These are phyloP conservation scores for Dysidea cf. avara DNA, from an alignment of 37 sponge, comb jelly and placozoan species.

Conservation along the genomic window DNA sequence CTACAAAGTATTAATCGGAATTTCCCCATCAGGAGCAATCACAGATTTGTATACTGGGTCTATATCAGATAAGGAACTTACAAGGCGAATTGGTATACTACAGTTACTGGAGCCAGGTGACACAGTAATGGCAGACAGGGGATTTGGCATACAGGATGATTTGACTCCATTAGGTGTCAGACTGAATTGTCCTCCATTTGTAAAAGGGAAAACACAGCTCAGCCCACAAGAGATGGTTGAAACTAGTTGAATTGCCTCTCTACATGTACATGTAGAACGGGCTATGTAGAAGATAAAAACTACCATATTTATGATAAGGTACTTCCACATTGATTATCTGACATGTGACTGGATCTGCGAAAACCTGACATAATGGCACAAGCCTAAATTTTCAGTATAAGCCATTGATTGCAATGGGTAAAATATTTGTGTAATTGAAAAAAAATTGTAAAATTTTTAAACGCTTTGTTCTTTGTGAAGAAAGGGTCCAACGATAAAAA, in stretches of 20 bases:
- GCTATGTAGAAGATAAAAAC: no score
- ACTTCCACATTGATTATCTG: constrained; percentile 29
- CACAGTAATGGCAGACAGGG: constrained; percentile 62
- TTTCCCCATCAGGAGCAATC: constrained; percentile 50
- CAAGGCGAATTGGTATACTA: constrained; percentile 37
- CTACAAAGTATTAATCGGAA: constrained; percentile 42
- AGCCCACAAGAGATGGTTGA: constrained; percentile 12
- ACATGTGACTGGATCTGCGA: no score
- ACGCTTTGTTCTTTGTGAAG: no score
- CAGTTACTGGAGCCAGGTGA: constrained; percentile 37
- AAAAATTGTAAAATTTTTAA: no score
- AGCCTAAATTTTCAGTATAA: no score
- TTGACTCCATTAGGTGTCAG: constrained; percentile 35
- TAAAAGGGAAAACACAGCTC: constrained; percentile 48
- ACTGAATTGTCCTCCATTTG: constrained; percentile 65
- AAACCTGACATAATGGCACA: no score
- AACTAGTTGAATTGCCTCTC: constrained; percentile 50
- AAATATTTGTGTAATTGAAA: no score
- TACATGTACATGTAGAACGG: constrained; percentile 61
- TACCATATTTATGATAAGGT: constrained; percentile 53
- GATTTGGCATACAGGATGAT: constrained; percentile 65
- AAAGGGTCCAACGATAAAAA: no score
- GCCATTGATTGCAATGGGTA: no score
- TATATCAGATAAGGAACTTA: constrained; percentile 53
- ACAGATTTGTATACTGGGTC: constrained; percentile 40